Evolutionary conservation across 23 tunicate genomes (phyloP).

Genomic region (Corella eumyota): DNA sequence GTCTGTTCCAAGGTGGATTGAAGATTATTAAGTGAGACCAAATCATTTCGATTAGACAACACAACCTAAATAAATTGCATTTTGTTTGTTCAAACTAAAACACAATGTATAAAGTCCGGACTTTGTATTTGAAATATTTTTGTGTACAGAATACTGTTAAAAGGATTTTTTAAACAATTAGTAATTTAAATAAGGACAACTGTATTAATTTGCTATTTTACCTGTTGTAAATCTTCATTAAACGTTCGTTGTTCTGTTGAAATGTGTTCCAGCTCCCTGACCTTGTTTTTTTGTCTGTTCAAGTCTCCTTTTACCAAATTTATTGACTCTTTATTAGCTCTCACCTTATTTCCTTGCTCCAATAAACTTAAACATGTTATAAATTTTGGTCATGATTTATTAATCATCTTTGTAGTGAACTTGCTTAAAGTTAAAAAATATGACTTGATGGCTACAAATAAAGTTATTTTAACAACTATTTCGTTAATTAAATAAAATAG

Average conservation of each 20-base stretch:
- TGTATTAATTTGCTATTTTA: background rate
- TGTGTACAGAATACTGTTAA: too few relatives aligned
- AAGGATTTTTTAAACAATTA: too few relatives aligned
- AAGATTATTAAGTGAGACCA: slow-evolving; percentile 3
- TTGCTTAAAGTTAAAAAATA: too few relatives aligned
- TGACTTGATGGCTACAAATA: too few relatives aligned
- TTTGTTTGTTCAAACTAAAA: too few relatives aligned
- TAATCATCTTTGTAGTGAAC: too few relatives aligned
- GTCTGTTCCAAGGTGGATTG: slow-evolving; percentile 6
- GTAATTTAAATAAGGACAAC: too few relatives aligned
- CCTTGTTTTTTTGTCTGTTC: slow-evolving; percentile 9
- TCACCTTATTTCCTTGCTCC: slow-evolving; percentile 10
- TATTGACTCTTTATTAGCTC: slow-evolving; percentile 8
- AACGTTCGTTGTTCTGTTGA: slow-evolving; percentile 14
- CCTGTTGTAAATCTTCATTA: slow-evolving; percentile 42
- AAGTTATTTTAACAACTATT: too few relatives aligned
- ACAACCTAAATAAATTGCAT: slow-evolving; percentile 32
- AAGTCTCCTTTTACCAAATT: slow-evolving; percentile 9
- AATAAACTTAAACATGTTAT: background rate
- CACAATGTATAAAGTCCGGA: too few relatives aligned
- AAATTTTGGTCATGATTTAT: too few relatives aligned
- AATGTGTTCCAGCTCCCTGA: slow-evolving; percentile 6
- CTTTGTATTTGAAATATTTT: too few relatives aligned
- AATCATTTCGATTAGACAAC: slow-evolving; percentile 16
- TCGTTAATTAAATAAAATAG: too few relatives aligned